phyloP scores from a whole-genome alignment of 2,888 invertebrate species.

The Gryllus longicercus region DNA sequence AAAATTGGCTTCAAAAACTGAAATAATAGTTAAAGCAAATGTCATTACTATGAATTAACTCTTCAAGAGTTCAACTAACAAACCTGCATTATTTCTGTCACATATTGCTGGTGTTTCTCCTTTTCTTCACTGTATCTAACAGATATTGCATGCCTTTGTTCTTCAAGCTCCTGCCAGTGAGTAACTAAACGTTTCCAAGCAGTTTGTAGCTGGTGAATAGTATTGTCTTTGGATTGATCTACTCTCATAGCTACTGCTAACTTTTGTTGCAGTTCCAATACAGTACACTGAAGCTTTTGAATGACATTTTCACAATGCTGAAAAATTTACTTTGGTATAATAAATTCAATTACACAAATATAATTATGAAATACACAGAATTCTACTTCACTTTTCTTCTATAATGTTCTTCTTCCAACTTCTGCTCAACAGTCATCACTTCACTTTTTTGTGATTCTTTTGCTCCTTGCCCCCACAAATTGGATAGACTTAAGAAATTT shows the following conservation, averaged over 20 bases:
- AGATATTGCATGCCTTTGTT: constrained; percentile 38
- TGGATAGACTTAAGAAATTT: constrained; percentile 55
- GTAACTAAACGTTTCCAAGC: constrained; percentile 57
- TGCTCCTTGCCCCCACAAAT: constrained; percentile 60
- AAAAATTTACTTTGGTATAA: constrained; percentile 32
- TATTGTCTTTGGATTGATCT: constrained; percentile 69
- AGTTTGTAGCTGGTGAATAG: constrained; percentile 62
- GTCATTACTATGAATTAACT: too few relatives aligned
- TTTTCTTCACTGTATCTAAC: not conserved
- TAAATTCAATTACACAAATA: not conserved
- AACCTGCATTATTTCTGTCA: constrained; percentile 18
- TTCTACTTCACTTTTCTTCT: constrained; percentile 58
- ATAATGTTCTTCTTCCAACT: constrained; percentile 72
- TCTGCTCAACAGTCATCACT: constrained; percentile 41
- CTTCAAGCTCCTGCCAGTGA: constrained; percentile 43
- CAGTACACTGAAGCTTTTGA: constrained; percentile 66
- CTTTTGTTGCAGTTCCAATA: constrained; percentile 74
- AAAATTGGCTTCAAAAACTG: not conserved
- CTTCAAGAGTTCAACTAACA: not conserved
- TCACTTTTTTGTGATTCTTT: constrained; percentile 39
- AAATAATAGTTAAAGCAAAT: too few relatives aligned
- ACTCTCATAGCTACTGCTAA: constrained; percentile 74
- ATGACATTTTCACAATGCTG: constrained; percentile 76
- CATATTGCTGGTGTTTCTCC: not conserved
- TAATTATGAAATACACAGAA: not conserved